Conservation (phyloP, 1,140 invertebrate genomes). For the Listronotus bonariensis region DNA sequence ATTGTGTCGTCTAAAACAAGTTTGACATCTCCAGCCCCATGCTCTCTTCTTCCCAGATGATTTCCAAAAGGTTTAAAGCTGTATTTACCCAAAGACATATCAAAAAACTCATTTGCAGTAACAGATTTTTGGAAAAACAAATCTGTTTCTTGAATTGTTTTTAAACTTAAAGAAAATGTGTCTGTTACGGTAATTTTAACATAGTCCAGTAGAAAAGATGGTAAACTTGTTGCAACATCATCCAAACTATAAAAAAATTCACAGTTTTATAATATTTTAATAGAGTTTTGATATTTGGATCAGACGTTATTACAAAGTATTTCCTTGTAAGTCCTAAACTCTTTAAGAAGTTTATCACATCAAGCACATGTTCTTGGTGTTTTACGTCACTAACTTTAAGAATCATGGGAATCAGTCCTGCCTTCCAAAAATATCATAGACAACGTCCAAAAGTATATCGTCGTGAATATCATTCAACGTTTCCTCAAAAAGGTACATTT, state of each 20-base stretch:
- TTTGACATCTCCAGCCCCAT: neutral
- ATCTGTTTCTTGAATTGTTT: constrained; percentile 13
- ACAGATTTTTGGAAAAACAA: constrained; percentile 20
- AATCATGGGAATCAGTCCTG: constrained; percentile 21
- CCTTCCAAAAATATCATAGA: constrained; percentile 32
- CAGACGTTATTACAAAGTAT: constrained; percentile 20
- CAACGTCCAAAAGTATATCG: constrained; percentile 16
- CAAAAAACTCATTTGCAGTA: constrained; percentile 25
- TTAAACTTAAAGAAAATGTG: constrained; percentile 11
- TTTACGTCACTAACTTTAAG: constrained; percentile 14
- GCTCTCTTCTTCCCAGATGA: neutral
- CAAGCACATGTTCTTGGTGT: constrained; percentile 12
- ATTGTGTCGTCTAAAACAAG: constrained; percentile 21
- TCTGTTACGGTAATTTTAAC: constrained; percentile 17
- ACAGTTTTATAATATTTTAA: constrained; percentile 13
- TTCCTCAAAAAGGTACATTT: constrained; percentile 36
- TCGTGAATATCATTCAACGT: constrained; percentile 10
- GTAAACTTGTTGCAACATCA: constrained; percentile 14
- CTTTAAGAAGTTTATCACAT: constrained; percentile 19
- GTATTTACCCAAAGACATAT: constrained; percentile 23
- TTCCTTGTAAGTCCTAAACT: constrained; percentile 12
- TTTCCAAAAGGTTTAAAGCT: constrained; percentile 21
- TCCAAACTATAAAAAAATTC: constrained; percentile 20
- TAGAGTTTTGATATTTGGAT: constrained; percentile 4
- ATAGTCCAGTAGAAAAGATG: neutral